A percentile compares a stretch with the other conserved stretches of the same genome.
Evolutionary conservation across 2,113 vertebrate genomes (phyloP).

Genomic region (Thunnus thynnus): DNA sequence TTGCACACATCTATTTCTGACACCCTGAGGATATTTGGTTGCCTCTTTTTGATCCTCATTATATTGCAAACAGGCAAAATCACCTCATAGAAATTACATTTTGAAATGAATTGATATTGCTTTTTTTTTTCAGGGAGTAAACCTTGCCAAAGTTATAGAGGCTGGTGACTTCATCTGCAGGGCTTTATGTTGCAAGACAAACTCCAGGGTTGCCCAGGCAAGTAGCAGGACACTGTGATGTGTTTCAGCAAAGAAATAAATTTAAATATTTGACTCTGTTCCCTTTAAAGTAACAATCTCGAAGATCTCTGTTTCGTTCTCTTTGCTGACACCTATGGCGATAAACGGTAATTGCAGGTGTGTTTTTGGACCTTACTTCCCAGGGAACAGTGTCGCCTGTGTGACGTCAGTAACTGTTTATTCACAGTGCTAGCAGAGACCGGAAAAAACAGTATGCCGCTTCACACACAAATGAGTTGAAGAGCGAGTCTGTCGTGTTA

Average conservation of each 20-base stretch:
- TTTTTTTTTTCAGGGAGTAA: slow-evolving; percentile 88
- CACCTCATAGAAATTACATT: neutral
- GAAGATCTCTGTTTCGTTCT: too few species aligned
- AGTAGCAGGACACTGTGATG: slow-evolving; percentile 70
- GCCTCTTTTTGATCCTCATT: neutral
- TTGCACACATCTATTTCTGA: neutral
- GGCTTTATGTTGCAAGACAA: slow-evolving; percentile 89
- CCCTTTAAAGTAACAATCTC: neutral
- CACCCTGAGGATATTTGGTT: too few species aligned
- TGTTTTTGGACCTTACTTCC: too few species aligned
- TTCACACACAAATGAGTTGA: too few species aligned
- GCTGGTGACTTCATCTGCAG: slow-evolving; percentile 94
- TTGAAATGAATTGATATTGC: neutral
- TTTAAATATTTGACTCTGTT: slow-evolving; percentile 8
- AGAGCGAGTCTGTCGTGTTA: too few species aligned
- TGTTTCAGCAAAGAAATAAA: neutral
- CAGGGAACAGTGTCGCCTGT: too few species aligned
- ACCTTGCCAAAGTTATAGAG: slow-evolving; percentile 90
- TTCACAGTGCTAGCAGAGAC: too few species aligned
- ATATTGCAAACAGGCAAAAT: neutral
- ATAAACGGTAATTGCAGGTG: too few species aligned
- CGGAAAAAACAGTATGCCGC: too few species aligned
- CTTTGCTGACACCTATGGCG: too few species aligned
- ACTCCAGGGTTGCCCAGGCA: slow-evolving; percentile 94
- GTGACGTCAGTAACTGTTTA: too few species aligned